These are phyloP conservation scores for Trinorchestia longiramus DNA, from an alignment of 1,140 invertebrate genomes.

Conservation along the genomic window DNA sequence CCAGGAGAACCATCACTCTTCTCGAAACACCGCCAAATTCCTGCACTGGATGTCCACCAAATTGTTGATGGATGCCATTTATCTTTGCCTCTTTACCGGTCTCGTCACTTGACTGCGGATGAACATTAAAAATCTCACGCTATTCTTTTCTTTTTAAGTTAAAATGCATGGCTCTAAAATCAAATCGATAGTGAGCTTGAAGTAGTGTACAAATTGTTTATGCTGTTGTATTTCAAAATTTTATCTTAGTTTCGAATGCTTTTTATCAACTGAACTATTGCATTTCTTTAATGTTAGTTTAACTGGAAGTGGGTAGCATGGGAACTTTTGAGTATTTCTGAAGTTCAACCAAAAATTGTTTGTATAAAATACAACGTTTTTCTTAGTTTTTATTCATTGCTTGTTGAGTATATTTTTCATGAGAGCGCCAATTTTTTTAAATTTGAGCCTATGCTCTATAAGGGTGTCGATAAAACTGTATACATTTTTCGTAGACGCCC, in stretches of 20 bases:
- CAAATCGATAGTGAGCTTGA: neutral
- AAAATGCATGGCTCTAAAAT: neutral
- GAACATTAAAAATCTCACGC: slow-evolving; percentile 47
- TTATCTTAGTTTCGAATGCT: neutral
- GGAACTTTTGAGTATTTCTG: too few relatives aligned
- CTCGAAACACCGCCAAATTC: slow-evolving; percentile 28
- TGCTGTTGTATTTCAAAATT: neutral
- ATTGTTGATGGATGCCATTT: slow-evolving; percentile 41
- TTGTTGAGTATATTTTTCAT: neutral
- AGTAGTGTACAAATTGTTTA: neutral
- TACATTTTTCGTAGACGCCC: too few relatives aligned
- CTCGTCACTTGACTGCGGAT: neutral
- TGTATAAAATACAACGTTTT: too few relatives aligned
- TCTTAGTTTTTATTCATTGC: neutral
- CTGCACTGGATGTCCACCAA: neutral
- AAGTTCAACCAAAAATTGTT: too few relatives aligned
- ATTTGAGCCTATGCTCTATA: neutral
- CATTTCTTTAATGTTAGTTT: too few relatives aligned
- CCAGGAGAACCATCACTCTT: slow-evolving; percentile 51
- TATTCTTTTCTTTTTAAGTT: neutral
- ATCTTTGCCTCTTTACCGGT: slow-evolving; percentile 35
- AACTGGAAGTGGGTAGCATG: too few relatives aligned
- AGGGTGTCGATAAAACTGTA: too few relatives aligned
- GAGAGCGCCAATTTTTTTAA: neutral
- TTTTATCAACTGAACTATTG: too few relatives aligned